A percentile compares a stretch with the other conserved stretches of the same genome.
phyloP scores from a whole-genome alignment of 2,888 invertebrate genomes.

The Amblyjoppa fuscipennis region DNA sequence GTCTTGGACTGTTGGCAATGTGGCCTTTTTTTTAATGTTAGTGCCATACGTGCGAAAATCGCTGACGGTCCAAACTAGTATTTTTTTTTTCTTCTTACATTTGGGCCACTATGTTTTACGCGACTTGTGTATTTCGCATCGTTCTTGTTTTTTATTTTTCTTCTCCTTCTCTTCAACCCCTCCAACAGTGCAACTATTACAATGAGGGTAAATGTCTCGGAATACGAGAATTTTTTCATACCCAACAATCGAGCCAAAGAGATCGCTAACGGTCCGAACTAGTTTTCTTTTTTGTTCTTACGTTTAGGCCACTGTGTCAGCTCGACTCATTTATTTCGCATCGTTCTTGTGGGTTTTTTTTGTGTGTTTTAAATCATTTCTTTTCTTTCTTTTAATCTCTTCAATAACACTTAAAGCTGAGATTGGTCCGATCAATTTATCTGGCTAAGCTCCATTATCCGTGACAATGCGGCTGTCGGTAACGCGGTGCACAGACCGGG shows the following conservation, averaged over 20 bases:
- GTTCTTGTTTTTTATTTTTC: no score
- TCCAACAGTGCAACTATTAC: slow-evolving; percentile 10
- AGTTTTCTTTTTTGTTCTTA: background rate
- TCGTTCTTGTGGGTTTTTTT: background rate
- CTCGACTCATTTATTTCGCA: background rate
- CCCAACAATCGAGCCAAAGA: slow-evolving; percentile 26
- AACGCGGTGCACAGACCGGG: background rate
- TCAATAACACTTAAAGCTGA: background rate
- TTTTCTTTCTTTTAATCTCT: background rate
- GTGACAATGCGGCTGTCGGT: background rate
- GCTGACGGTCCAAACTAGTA: no score
- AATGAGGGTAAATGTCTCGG: slow-evolving; percentile 39
- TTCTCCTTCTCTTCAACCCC: no score
- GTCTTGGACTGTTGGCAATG: background rate
- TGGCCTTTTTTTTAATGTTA: no score
- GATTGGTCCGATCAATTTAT: slow-evolving; percentile 9
- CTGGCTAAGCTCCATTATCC: background rate
- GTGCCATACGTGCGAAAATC: background rate
- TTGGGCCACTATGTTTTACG: no score
- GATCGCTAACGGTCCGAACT: slow-evolving; percentile 47
- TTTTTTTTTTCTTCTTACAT: no score
- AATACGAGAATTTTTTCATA: slow-evolving; percentile 34
- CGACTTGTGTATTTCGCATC: no score
- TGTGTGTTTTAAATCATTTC: background rate
- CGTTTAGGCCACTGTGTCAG: slow-evolving; percentile 54